phyloP scores from a whole-genome alignment of 2,113 vertebrate genomes.

The Pituophis catenifer region DNA sequence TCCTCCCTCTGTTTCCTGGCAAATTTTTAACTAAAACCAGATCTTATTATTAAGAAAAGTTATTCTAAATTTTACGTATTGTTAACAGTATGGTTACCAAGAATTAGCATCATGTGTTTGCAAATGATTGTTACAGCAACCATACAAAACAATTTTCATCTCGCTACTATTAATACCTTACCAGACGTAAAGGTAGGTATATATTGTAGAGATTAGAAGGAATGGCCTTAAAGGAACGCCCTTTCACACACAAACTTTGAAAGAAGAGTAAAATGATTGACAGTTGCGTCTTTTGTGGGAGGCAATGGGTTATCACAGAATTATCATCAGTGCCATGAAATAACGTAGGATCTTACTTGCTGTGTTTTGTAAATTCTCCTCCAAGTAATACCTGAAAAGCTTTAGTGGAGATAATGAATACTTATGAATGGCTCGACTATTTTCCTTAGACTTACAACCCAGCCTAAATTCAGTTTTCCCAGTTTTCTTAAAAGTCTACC shows the following conservation, averaged over 20 bases:
- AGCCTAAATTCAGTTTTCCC: not conserved
- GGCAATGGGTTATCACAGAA: not conserved
- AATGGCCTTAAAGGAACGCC: not conserved
- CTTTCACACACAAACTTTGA: not conserved
- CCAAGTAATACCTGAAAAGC: not conserved
- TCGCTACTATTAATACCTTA: not conserved
- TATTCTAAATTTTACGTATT: constrained; percentile 1
- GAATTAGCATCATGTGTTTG: not conserved
- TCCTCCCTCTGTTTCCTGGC: not conserved
- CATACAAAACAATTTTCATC: not conserved
- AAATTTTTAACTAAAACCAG: not conserved
- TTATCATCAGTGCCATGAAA: not conserved
- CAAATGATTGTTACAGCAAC: not conserved
- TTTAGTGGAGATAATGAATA: not conserved
- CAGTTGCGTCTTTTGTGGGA: not conserved
- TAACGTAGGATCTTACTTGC: not conserved
- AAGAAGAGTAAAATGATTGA: not conserved
- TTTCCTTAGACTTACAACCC: not conserved
- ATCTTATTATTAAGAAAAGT: not conserved
- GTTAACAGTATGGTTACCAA: constrained; percentile 1
- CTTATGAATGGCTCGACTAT: not conserved
- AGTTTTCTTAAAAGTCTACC: not conserved
- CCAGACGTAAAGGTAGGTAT: not conserved
- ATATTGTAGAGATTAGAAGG: not conserved
- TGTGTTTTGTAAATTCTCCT: not conserved